Conservation (phyloP, 2,113 vertebrate species). For the Misgurnus anguillicaudatus region DNA sequence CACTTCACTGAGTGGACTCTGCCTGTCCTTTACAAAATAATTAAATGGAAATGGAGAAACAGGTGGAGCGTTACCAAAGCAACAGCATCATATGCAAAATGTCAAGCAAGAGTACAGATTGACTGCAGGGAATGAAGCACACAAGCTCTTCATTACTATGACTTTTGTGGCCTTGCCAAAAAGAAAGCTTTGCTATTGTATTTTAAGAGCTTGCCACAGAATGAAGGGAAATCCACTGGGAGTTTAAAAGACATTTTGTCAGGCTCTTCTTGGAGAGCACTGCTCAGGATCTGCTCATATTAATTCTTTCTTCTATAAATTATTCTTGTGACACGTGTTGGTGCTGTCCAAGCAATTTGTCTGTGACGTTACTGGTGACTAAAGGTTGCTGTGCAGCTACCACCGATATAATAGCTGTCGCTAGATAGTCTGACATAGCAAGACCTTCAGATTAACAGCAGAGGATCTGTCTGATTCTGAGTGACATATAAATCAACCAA, state of each 20-base stretch:
- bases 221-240: background rate
- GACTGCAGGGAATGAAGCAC: background rate
- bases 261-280: background rate
- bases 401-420: too few relatives aligned
- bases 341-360: background rate
- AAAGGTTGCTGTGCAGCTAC: background rate
- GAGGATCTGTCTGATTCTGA: too few relatives aligned
- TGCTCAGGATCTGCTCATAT: background rate
- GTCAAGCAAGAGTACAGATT: slow-evolving; percentile 16
- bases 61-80: slow-evolving; percentile 61
- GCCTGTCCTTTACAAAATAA: slow-evolving; percentile 14
- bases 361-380: background rate
- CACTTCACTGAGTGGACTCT: background rate
- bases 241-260: background rate
- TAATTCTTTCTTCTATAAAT: background rate
- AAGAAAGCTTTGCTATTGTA: background rate
- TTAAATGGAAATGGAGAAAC: slow-evolving; percentile 58
- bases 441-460: too few relatives aligned
- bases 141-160: slow-evolving; percentile 56
- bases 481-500: too few relatives aligned
- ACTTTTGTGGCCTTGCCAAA: slow-evolving; percentile 6
- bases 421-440: too few relatives aligned
- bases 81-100: slow-evolving; percentile 55
- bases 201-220: background rate
- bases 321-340: background rate